These are phyloP conservation scores for Poecilia wingei DNA, from an alignment of 2,797 vertebrate genomes.

Conservation along the genomic window DNA sequence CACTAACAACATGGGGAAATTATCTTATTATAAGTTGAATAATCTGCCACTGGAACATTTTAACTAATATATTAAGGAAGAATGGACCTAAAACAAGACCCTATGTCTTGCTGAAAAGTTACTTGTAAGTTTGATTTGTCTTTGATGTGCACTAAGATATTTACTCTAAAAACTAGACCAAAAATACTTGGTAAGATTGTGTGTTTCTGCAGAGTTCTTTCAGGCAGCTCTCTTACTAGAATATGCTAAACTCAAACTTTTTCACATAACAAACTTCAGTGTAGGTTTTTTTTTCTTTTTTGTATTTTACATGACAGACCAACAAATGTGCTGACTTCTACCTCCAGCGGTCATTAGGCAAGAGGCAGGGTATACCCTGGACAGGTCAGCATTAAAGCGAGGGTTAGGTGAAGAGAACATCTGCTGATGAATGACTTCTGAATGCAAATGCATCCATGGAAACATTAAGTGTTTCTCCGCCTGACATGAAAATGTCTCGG, in stretches of 20 bases:
- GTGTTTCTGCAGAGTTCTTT: not conserved
- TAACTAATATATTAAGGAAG: too few species aligned
- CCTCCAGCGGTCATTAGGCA: not conserved
- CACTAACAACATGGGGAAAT: too few species aligned
- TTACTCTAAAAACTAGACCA: too few species aligned
- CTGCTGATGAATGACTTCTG: not conserved
- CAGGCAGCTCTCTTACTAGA: not conserved
- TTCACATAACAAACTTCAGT: not conserved
- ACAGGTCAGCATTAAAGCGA: not conserved
- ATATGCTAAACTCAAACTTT: not conserved
- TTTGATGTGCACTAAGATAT: too few species aligned
- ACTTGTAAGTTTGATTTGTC: too few species aligned
- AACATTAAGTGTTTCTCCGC: conserved; percentile 4
- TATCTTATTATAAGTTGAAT: too few species aligned
- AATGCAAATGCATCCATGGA: conserved; percentile 4
- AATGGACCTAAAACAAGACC: too few species aligned
- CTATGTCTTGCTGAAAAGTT: too few species aligned
- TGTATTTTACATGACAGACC: not conserved
- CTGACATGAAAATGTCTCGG: not conserved
- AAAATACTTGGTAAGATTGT: too few species aligned
- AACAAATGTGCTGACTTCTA: not conserved
- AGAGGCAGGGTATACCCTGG: not conserved
- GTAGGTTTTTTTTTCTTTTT: not conserved
- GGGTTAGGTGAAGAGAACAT: not conserved
- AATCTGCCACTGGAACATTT: too few species aligned